Evolutionary conservation across 1,140 invertebrate genomes (phyloP).

Genomic region (Formica exsecta): DNA sequence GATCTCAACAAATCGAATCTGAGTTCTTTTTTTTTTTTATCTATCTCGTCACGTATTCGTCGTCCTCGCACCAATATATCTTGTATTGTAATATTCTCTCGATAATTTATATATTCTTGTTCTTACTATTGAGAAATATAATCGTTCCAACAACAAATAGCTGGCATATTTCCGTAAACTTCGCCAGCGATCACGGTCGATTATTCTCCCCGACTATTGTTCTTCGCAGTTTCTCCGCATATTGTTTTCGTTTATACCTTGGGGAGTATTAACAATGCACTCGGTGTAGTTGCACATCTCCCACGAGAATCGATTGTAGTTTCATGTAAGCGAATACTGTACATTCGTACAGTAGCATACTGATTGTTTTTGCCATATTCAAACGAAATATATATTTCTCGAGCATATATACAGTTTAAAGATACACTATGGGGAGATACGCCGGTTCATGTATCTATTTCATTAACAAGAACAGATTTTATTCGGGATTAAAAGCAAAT

Average conservation of each 20-base stretch:
- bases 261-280: constrained; percentile 55
- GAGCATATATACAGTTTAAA: constrained; percentile 19
- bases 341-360: constrained; percentile 42
- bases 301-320: constrained; percentile 60
- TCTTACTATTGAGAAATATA: constrained; percentile 48
- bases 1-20: neutral
- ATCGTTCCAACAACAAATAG: constrained; percentile 29
- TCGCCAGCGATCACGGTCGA: constrained; percentile 45
- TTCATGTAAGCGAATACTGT: constrained; percentile 58
- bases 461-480: too few species aligned
- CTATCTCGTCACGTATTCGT: constrained; percentile 11
- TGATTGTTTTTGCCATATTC: constrained; percentile 60
- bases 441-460: too few species aligned
- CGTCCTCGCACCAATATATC: neutral
- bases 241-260: constrained; percentile 62
- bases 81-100: neutral
- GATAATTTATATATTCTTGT: constrained; percentile 43
- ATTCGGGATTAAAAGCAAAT: neutral
- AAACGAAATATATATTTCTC: constrained; percentile 14
- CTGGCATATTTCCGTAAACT: constrained; percentile 25
- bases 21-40: neutral
- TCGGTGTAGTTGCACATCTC: constrained; percentile 37
- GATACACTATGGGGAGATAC: neutral
- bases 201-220: constrained; percentile 56
- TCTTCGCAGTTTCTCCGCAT: constrained; percentile 56